Base-by-base conservation (phyloP, 2,888 invertebrate species). In the Phortica magna region DNA sequence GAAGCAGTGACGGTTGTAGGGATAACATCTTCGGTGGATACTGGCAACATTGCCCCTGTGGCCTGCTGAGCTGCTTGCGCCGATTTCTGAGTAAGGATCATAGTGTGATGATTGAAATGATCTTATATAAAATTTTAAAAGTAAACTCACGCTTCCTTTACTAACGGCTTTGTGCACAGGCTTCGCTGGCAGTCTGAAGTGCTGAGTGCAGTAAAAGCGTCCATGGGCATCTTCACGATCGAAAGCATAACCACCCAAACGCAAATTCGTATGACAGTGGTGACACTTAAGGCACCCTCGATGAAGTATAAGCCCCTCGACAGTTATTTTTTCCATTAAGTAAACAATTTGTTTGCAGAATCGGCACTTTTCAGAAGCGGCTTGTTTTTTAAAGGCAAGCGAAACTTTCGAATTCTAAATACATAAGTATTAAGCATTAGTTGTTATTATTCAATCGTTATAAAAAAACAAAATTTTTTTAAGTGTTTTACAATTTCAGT, bases 261-360 rank as follows among this genome's bases (percentile, higher is more conserved):
- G 94, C 67, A 99, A 93, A 78, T 95, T 95, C 5, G 96, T 95
- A 87, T 95, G 95, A 92, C 98, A 99, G 91, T 97, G 97, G 91
- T 98, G 96, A 92, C 99, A 99, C 79, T 97, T 95, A 93, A 99
- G 97, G 93, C 99, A 99, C 65, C 96, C 96, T 77, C 98, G 95
- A 92, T 99, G 98, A 91, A 98, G 95, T 89, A 96, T 96, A 87
- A 96, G 94, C 17, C 98, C 98, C 93, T 97, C 97, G 3, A 98
- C 97, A 67, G 95, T 95, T 81, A 98, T 94, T 81, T 97, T 94
- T 92, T 99, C 98, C 93, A 98, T 98, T 42, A 98, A 94, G 92
- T 99, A 99, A 75, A 99, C 98, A 65, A 97, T 94, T 91, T 96
- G 96, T 75, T 95, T 95, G 92, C 99, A 99, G 92, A 98, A 97